Conservation (phyloP, 2,888 invertebrate genomes). For the Strigamia transsilvanica region DNA sequence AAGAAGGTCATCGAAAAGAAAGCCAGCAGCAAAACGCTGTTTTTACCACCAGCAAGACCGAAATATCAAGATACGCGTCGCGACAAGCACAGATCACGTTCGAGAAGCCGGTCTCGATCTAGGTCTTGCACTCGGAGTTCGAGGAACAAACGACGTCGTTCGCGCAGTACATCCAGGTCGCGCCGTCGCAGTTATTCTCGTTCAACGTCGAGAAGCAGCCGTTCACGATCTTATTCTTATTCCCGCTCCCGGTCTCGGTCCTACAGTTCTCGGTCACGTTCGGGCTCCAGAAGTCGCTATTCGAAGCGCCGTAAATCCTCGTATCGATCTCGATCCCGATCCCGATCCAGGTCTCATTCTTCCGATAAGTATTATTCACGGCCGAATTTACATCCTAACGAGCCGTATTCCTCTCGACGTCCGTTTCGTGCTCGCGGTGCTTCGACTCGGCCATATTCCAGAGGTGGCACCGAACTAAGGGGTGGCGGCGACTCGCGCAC, state of each 20-base stretch:
- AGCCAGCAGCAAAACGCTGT: background rate
- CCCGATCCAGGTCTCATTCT: background rate
- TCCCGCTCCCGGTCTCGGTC: constrained; percentile 18
- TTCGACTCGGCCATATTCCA: background rate
- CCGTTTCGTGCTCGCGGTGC: background rate
- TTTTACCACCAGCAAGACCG: background rate
- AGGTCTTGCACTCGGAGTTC: background rate
- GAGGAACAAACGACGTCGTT: background rate
- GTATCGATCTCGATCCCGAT: constrained; percentile 35
- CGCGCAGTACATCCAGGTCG: background rate
- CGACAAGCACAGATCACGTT: background rate
- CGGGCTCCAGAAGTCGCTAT: constrained; percentile 2
- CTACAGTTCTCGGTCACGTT: background rate
- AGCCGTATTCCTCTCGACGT: background rate
- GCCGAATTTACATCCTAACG: background rate
- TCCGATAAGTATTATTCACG: background rate
- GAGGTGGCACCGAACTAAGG: background rate
- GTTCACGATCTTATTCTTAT: background rate
- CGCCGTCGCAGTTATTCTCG: background rate
- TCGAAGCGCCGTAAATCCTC: background rate
- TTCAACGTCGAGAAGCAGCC: background rate
- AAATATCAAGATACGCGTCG: background rate
- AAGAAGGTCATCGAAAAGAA: background rate
- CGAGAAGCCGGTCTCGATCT: background rate
- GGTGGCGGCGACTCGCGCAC: background rate